A percentile compares a stretch with the other conserved stretches of the same genome.
These are phyloP conservation scores for Caenorhabditis japonica DNA, from an alignment of 2,888 invertebrate species.

Conservation along the genomic window DNA sequence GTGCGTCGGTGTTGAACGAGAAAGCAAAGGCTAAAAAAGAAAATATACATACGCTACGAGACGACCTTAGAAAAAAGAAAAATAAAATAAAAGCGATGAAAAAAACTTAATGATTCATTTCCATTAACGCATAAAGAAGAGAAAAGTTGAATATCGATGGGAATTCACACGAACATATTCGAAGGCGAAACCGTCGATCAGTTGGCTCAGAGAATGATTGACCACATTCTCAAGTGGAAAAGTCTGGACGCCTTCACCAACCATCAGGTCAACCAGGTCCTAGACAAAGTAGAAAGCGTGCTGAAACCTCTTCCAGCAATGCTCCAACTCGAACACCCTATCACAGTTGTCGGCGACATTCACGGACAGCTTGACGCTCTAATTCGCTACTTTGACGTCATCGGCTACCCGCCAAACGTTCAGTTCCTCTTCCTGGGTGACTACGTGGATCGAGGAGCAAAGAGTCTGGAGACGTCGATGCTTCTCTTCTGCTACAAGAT, in stretches of 20 bases:
- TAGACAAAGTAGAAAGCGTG: conserved; percentile 33
- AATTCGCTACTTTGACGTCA: conserved; percentile 54
- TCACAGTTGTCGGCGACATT: conserved; percentile 68
- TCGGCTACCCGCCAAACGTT: conserved; percentile 66
- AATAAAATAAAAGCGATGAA: no score
- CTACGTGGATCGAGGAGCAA: conserved; percentile 71
- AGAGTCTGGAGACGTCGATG: conserved; percentile 65
- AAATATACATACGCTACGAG: no score
- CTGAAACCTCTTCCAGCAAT: conserved; percentile 58
- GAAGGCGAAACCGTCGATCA: conserved; percentile 29
- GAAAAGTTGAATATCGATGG: no score
- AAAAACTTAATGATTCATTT: no score
- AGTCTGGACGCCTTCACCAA: conserved; percentile 49
- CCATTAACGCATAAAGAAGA: no score
- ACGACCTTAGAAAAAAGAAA: no score
- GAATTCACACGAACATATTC: conserved; percentile 3
- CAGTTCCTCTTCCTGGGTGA: conserved; percentile 70
- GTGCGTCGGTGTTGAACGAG: no score
- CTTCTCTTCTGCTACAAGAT: conserved; percentile 71
- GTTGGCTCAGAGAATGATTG: conserved; percentile 50
- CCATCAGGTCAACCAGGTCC: conserved; percentile 40
- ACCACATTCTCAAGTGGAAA: conserved; percentile 34
- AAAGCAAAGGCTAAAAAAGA: no score
- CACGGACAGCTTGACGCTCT: conserved; percentile 71
- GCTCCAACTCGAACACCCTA: conserved; percentile 58